Evolutionary conservation across 2,797 vertebrate genomes (phyloP).

Genomic region (Chaetodon trifasciatus): DNA sequence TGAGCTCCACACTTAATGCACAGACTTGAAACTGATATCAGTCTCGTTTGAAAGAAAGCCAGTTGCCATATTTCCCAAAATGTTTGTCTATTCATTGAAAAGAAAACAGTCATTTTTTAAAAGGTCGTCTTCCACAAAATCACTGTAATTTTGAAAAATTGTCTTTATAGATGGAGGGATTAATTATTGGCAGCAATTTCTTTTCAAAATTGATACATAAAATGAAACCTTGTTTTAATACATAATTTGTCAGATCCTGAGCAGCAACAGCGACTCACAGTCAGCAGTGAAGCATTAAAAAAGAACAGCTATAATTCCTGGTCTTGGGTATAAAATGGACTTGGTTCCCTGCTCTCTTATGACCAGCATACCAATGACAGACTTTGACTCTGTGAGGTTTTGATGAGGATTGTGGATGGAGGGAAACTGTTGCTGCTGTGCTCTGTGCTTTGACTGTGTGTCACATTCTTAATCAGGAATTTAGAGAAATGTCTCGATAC

Average conservation of each 20-base stretch:
- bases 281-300: conserved; percentile 18
- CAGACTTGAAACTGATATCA: not conserved
- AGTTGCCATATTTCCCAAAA: not conserved
- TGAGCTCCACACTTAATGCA: not conserved
- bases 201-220: not conserved
- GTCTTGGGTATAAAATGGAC: conserved; percentile 52
- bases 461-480: conserved; percentile 49
- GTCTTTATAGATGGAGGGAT: not conserved
- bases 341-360: conserved; percentile 23
- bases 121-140: not conserved
- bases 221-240: not conserved
- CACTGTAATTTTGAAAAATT: not conserved
- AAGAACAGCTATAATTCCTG: conserved; percentile 50
- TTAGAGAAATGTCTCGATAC: conserved; percentile 17
- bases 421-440: conserved; percentile 17
- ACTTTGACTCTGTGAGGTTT: conserved; percentile 39
- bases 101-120: not conserved
- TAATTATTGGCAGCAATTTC: not conserved
- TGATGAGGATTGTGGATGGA: conserved; percentile 45
- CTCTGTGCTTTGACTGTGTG: conserved; percentile 34
- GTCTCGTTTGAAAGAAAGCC: not conserved
- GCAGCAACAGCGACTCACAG: conserved; percentile 30
- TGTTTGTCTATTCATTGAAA: not conserved
- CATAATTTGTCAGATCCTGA: conserved; percentile 35
- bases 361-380: conserved; percentile 64